These are phyloP conservation scores for Drosophila recens DNA, from an alignment of 2,888 invertebrate genomes.

Conservation along the genomic window DNA sequence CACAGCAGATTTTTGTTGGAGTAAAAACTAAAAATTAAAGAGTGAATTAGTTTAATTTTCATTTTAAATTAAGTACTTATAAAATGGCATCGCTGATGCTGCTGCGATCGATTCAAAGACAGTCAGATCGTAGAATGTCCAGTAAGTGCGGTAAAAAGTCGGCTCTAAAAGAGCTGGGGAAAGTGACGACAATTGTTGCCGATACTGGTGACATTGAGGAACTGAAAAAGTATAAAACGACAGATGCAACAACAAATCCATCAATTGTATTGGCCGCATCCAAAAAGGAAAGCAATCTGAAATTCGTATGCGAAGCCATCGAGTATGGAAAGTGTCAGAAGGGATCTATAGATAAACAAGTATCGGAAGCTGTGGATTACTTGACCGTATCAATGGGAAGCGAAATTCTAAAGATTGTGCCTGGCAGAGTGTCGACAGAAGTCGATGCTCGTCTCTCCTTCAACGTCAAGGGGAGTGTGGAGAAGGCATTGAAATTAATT, in stretches of 20 bases:
- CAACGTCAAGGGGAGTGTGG: slow-evolving; percentile 95
- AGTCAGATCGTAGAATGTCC: background rate
- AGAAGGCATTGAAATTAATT: slow-evolving; percentile 95
- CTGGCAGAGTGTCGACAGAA: slow-evolving; percentile 90
- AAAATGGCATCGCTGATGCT: background rate
- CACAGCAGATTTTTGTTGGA: background rate
- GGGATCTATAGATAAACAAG: slow-evolving; percentile 57
- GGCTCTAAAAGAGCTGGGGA: slow-evolving; percentile 3
- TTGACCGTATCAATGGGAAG: slow-evolving; percentile 97
- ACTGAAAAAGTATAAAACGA: slow-evolving; percentile 87
- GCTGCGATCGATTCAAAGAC: background rate
- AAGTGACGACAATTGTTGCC: slow-evolving; percentile 12
- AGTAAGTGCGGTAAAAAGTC: background rate
- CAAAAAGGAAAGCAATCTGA: slow-evolving; percentile 95
- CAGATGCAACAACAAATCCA: slow-evolving; percentile 99
- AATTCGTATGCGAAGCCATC: slow-evolving; percentile 95
- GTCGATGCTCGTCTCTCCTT: slow-evolving; percentile 90
- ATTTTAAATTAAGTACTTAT: background rate
- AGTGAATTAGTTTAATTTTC: background rate
- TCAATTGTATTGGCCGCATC: slow-evolving; percentile 98
- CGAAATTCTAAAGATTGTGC: slow-evolving; percentile 98
- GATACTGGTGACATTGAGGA: slow-evolving; percentile 17
- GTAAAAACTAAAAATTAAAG: background rate
- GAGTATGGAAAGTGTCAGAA: slow-evolving; percentile 91
- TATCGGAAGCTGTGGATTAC: slow-evolving; percentile 95